phyloP scores from a whole-genome alignment of 2,113 vertebrate species.

The Cyanistes caeruleus region DNA sequence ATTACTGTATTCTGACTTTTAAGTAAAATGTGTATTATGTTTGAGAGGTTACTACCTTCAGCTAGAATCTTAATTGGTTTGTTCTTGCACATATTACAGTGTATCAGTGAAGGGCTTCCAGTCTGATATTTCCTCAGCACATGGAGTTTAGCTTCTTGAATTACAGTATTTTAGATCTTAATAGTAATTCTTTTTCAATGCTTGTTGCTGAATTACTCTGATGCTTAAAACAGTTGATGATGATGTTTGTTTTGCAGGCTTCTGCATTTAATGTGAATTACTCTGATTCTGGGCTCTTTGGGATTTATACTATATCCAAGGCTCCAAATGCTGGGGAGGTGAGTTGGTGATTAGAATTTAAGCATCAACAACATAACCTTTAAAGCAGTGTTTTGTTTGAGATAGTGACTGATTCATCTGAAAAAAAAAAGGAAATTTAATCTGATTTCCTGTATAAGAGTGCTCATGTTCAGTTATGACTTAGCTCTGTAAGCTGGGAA shows the following conservation, averaged over 20 bases:
- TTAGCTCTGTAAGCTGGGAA: neutral
- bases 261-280: conserved; percentile 89
- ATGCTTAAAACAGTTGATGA: neutral
- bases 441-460: neutral
- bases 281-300: conserved; percentile 94
- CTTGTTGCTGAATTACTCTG: neutral
- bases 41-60: neutral
- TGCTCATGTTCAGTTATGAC: neutral
- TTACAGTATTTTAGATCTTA: neutral
- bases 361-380: neutral
- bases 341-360: conserved; percentile 64
- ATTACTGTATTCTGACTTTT: neutral
- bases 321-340: conserved; percentile 81
- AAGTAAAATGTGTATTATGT: neutral
- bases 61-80: neutral
- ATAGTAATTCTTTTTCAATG: neutral
- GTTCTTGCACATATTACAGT: neutral
- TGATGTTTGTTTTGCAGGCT: conserved; percentile 76
- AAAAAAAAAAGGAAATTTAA: neutral
- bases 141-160: neutral
- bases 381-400: neutral
- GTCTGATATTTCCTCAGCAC: neutral
- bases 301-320: conserved; percentile 88
- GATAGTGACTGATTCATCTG: neutral
- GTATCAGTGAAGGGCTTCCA: neutral